Conservation (phyloP, 2,888 invertebrate genomes). For the Mactromeris polynyma region DNA sequence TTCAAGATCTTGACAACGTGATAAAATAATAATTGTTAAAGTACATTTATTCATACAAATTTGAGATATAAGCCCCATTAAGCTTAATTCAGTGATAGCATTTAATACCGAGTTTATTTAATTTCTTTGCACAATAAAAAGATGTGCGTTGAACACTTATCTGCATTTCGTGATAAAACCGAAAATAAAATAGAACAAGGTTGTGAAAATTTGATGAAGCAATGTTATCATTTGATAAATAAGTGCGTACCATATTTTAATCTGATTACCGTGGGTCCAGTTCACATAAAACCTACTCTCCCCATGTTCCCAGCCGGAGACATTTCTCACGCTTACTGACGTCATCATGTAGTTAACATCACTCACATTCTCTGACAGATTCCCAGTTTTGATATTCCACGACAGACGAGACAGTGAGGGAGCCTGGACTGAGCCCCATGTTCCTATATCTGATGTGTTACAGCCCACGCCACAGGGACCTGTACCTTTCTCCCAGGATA, state of each 20-base stretch:
- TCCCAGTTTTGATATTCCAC: conserved; percentile 16
- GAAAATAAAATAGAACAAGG: background rate
- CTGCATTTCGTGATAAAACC: no score
- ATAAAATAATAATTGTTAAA: no score
- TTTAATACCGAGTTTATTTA: no score
- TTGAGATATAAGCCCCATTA: no score
- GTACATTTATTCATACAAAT: no score
- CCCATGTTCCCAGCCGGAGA: conserved; percentile 61
- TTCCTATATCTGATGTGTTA: conserved; percentile 41
- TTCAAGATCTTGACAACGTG: no score
- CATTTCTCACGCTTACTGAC: conserved; percentile 48
- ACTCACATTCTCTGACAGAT: conserved; percentile 16
- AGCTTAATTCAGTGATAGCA: no score
- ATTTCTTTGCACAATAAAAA: no score
- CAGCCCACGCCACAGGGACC: conserved; percentile 67
- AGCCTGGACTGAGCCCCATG: background rate
- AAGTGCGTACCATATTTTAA: background rate
- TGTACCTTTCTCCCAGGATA: conserved; percentile 67
- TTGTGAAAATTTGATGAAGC: background rate
- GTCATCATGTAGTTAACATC: conserved; percentile 58
- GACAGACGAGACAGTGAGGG: conserved; percentile 12
- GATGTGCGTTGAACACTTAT: no score
- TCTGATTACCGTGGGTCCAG: background rate
- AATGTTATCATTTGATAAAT: no score
- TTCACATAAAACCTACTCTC: conserved; percentile 31